Percentiles rank a stretch among this genome's conserved stretches.
Evolutionary conservation across 1,140 invertebrate genomes (phyloP).

Genomic region (Aphidius ervi): DNA sequence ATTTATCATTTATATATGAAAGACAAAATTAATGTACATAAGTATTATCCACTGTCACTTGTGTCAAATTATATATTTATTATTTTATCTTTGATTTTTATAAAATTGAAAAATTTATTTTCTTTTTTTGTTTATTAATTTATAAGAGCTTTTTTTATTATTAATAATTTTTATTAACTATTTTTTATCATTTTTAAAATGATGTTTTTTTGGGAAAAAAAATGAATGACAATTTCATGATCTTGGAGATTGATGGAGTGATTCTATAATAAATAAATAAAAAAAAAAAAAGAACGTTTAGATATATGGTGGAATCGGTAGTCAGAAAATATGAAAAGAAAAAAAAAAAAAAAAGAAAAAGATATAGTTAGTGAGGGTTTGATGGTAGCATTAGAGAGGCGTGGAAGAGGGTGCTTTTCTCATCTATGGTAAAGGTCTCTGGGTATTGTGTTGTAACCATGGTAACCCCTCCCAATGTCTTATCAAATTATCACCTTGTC

Average conservation of each 20-base stretch:
- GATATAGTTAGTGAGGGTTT: slow-evolving; percentile 29
- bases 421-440: slow-evolving; percentile 27
- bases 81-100: too few species aligned
- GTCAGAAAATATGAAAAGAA: slow-evolving; percentile 25
- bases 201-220: slow-evolving; percentile 10
- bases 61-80: too few species aligned
- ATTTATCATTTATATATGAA: not conserved
- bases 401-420: slow-evolving; percentile 27
- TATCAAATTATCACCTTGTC: slow-evolving; percentile 56
- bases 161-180: too few species aligned
- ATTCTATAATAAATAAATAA: slow-evolving; percentile 23
- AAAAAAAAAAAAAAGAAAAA: too few species aligned
- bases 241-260: slow-evolving; percentile 37
- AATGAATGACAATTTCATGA: slow-evolving; percentile 45
- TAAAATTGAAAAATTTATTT: too few species aligned
- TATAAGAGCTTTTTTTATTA: too few species aligned
- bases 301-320: slow-evolving; percentile 17
- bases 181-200: too few species aligned
- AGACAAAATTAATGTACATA: too few species aligned
- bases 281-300: slow-evolving; percentile 19
- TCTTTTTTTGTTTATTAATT: too few species aligned
- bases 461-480: slow-evolving; percentile 51
- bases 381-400: slow-evolving; percentile 27
- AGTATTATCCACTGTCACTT: too few species aligned
- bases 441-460: slow-evolving; percentile 49